Evolutionary conservation across 92 coral and sea anemone species (phyloP), one percentile per base, ranked within the genome.

Genomic region (Epizoanthus stellaris): DNA sequence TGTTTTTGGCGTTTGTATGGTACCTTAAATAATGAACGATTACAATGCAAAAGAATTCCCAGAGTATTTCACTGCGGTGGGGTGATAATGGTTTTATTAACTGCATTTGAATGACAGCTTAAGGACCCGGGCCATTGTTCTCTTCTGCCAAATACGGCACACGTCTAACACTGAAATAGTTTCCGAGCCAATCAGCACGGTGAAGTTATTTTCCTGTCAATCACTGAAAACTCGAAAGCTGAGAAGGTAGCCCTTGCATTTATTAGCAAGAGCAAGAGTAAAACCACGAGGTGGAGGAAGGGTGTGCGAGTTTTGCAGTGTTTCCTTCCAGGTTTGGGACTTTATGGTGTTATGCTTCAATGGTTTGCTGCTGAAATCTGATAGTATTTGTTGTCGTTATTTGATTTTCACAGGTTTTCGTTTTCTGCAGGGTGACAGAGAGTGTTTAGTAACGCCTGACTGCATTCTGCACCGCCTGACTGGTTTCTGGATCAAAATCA

Each of bases 371-470:
- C 87, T 89, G 98, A 94, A 94, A 94, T 86, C 87, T 94, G 98
- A 94, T 94, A 90, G 95, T 94, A 94, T 94, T 94, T 94, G 93
- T 88, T 89, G 84, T 85, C 94, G 87, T 90, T 94, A 94, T 94
- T 94, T 94, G 98, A 90, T 89, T 94, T 94, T 94, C 98, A 94
- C 98, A 94, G 98, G 88, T 92, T 94, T 94, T 94, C 93, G 95
- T 91, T 92, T 87, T 91, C 95, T 93, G 90, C 89, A 91, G 81
- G 90, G 93, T 90, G 94, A 92, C 93, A 90, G 92, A 94, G 89
- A 89, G 98, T 91, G 89, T 94, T 94, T 94, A 94, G 98, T 97
- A 97, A 97, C 99, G 99, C 98, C 95, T 97, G 95, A 93, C 92
- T 97, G 99, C 90, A 87, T 90, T 86, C 85, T 87, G 95, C 87